Evolutionary conservation across 2,888 invertebrate species (phyloP), one percentile per base, ranked within the genome.

Genomic region (Neuroscelio doddi): DNA sequence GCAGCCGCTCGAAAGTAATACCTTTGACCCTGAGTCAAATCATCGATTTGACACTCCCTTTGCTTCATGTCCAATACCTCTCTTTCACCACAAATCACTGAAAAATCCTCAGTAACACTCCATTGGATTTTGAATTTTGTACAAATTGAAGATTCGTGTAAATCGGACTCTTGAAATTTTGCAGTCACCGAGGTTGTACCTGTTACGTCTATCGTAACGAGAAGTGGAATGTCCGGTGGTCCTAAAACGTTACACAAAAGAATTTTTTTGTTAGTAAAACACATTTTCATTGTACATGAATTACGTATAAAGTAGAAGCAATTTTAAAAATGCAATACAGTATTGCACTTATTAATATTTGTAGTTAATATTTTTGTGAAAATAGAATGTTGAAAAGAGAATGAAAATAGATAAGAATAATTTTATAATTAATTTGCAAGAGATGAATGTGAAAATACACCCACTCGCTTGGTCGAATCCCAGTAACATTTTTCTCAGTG

Each of bases 41-140:
- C 92, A n/a, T 89, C 88, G 59, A 92, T 87, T 57, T 87, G 86
- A 73, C 89, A 89, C 68, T 88, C 88, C 50, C 88, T 85, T 70
- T 87, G 87, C 58, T 90, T 88, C 73, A 91, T 86, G 76, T 94
- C 92, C 50, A 87, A 85, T 36, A 97, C 89, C 76, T 94, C 93
- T 15, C 91, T 89, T 74, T 91, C 91, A 0, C 96, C 97, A 56
- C 92, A 92, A 50, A 96, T 86, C 67, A 91, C 90, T 14, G 90
- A 89, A 85, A 97, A 97, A 80, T 94, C 93, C 3, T 93, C 91
- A 45, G 91, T 89, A 5, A 91, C 90, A 69, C 96, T 96, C 97
- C 97, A 98, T 87, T 98, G 96, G 82, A 97, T 97, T 91, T 92
- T 95, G 85, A 93, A 97, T 86, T 96, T 96, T 29, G 96, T 97